Base-by-base conservation (phyloP, 1,140 invertebrate genomes). In the Euwallacea fornicatus region DNA sequence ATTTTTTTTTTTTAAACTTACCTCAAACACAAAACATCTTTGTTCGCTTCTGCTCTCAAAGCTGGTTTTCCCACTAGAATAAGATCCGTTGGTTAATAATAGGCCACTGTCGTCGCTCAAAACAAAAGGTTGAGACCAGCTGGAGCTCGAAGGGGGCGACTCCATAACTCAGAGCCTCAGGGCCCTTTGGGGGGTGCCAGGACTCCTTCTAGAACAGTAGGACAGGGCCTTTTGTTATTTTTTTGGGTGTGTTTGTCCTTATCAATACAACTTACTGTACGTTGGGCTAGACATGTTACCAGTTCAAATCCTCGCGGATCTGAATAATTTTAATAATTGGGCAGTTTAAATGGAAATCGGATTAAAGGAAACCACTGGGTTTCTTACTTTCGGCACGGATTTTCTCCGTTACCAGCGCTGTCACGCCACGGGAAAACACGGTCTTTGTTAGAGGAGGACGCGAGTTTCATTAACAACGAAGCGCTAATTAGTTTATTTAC, bases 41-140 rank as follows among this genome's bases (percentile, higher is more conserved):
- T 81, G 83, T 78, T 82, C 82, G 68, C 83, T 79, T 59, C 81
- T 80, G 76, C 83, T 84, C 69, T 84, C 84, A 66, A 84, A 84
- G 76, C 77, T 80, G 58, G 77, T 76, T 61, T 81, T 82, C 78
- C 86, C 85, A 81, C 87, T 88, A 60, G 87, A 88, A 78, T 87
- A 83, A 53, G 87, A 88, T 75, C 86, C 85, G 83, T 85, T 87
- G 72, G 86, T 87, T 78, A 88, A 82, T 65, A 88, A 79, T 66
- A 88, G 81, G 71, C 86, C 86, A 82, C 86, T 87, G 77, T 88
- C 86, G 82, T 87, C 87, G 79, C 86, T 87, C 76, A 87, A 77
- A 73, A 83, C 83, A 78, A 85, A 85, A 70, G 82, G 84, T 78
- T 87, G 85, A 66, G 85, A 87, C 78, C 85, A 84, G 78, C 84